Percentiles rank a stretch among this genome's conserved stretches.
These are phyloP conservation scores for Metopia argyrocephala DNA, from an alignment of 2,888 invertebrate species.

Conservation along the genomic window DNA sequence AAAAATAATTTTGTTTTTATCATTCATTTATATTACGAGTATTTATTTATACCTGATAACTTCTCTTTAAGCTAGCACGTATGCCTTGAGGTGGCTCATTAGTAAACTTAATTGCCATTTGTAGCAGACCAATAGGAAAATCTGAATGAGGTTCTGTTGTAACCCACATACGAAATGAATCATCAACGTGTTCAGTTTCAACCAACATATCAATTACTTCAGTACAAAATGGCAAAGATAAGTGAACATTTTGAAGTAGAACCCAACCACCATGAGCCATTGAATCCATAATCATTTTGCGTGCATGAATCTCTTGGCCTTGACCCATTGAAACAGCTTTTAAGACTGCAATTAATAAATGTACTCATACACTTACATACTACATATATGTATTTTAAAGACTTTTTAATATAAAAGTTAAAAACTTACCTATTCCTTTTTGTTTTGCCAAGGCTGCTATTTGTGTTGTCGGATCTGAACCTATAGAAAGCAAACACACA, in stretches of 20 bases:
- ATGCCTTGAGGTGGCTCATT: conserved; percentile 98
- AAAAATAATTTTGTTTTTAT: neutral
- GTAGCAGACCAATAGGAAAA: conserved; percentile 92
- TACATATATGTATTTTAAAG: neutral
- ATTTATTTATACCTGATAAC: conserved; percentile 87
- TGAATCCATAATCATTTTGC: conserved; percentile 88
- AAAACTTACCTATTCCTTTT: conserved; percentile 87
- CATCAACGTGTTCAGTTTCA: conserved; percentile 90
- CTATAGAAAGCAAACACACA: conserved; percentile 94
- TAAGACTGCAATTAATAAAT: conserved; percentile 81
- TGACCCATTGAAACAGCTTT: conserved; percentile 98
- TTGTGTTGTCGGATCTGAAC: conserved; percentile 97
- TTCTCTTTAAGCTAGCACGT: conserved; percentile 94
- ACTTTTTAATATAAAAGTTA: neutral
- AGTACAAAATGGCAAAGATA: conserved; percentile 95
- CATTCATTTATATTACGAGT: neutral
- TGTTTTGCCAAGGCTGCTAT: conserved; percentile 91
- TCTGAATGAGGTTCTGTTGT: conserved; percentile 96
- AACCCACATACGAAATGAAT: conserved; percentile 93
- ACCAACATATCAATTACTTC: conserved; percentile 94
- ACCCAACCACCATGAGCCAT: conserved; percentile 94
- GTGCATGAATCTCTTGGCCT: conserved; percentile 93
- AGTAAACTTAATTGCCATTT: conserved; percentile 98
- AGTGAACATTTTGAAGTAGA: conserved; percentile 95
- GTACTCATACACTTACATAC: too few species aligned